phyloP scores from a whole-genome alignment of 2,113 vertebrate genomes.

The Sciurus niger region DNA sequence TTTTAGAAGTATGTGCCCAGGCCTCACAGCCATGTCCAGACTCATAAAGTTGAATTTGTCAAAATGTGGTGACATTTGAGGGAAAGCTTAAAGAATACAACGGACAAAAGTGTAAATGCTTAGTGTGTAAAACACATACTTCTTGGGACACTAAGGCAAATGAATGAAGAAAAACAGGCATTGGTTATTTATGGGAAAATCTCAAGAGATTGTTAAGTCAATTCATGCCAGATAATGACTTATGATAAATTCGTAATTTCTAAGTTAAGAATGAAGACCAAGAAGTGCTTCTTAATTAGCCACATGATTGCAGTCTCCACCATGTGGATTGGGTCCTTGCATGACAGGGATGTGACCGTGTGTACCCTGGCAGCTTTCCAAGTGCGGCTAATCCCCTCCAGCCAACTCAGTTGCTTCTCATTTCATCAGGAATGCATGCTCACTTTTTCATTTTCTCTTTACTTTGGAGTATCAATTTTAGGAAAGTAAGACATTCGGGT shows the following conservation, averaged over 20 bases:
- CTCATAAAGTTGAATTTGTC: not conserved
- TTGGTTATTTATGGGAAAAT: not conserved
- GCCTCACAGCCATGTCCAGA: not conserved
- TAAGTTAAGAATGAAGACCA: slow-evolving; percentile 62
- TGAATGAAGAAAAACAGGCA: not conserved
- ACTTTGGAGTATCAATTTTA: not conserved
- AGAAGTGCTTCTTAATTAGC: not conserved
- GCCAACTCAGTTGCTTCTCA: slow-evolving; percentile 26
- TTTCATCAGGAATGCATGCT: slow-evolving; percentile 48
- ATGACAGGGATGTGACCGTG: not conserved
- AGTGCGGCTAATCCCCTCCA: not conserved
- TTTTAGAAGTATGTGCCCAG: not conserved
- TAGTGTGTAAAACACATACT: slow-evolving; percentile 34
- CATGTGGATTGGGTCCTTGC: not conserved
- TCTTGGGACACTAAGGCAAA: not conserved
- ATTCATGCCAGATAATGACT: slow-evolving; percentile 37
- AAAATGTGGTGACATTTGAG: not conserved
- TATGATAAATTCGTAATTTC: slow-evolving; percentile 61
- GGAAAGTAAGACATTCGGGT: slow-evolving; percentile 15
- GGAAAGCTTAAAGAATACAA: not conserved
- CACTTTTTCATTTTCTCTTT: slow-evolving; percentile 53
- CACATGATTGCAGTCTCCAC: not conserved
- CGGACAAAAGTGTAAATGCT: not conserved
- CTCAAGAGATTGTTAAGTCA: slow-evolving; percentile 31
- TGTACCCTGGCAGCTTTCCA: slow-evolving; percentile 10